Conservation (phyloP, 23 tunicate genomes). For the Phallusia fumigata region DNA sequence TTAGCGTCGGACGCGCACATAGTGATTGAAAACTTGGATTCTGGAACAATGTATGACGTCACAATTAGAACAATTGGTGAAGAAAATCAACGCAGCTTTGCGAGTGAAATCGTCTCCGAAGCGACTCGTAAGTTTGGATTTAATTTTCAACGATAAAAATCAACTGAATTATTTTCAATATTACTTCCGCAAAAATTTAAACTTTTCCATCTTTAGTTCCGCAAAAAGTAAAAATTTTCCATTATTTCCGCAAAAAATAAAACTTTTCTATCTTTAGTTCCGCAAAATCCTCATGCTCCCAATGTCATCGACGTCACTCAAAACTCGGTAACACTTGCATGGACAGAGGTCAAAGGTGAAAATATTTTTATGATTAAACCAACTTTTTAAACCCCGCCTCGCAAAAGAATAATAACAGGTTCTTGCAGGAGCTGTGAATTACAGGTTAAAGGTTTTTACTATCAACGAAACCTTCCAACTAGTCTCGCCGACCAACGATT, state of each 20-base stretch:
- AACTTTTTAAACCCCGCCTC: too few relatives aligned
- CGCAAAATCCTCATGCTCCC: slow-evolving; percentile 12
- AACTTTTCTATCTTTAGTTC: slow-evolving; percentile 15
- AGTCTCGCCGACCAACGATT: background rate
- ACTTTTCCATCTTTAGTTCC: too few relatives aligned
- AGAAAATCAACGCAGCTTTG: slow-evolving; percentile 21
- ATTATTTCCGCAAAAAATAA: background rate
- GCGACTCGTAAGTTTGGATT: slow-evolving; percentile 6
- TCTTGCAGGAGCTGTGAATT: slow-evolving; percentile 31
- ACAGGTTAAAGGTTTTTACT: background rate
- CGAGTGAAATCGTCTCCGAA: slow-evolving; percentile 20
- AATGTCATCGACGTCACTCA: slow-evolving; percentile 9
- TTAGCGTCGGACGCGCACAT: background rate
- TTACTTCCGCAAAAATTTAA: too few relatives aligned
- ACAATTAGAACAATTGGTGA: slow-evolving; percentile 23
- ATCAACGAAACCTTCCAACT: background rate
- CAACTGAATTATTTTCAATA: too few relatives aligned
- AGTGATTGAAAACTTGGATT: background rate
- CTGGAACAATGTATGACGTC: slow-evolving; percentile 29
- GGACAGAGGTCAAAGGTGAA: slow-evolving; percentile 25
- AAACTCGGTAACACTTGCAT: background rate
- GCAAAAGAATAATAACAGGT: background rate
- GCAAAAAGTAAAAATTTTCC: background rate
- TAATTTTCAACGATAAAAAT: too few relatives aligned
- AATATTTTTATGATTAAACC: background rate